phyloP scores from a whole-genome alignment of 2,113 vertebrate species.

The Seriola aureovittata region DNA sequence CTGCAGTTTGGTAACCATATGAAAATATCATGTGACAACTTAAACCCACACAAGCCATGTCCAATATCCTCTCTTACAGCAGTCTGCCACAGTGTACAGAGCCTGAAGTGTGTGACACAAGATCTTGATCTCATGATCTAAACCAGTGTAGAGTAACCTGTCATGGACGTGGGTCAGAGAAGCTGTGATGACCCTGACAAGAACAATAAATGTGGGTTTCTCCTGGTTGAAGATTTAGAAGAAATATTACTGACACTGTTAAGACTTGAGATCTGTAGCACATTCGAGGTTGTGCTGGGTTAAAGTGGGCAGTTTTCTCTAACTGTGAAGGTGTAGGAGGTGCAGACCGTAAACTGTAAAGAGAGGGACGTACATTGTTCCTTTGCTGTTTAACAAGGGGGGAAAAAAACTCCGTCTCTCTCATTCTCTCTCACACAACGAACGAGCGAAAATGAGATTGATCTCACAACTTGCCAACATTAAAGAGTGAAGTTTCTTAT shows the following conservation, averaged over 20 bases:
- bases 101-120: not conserved
- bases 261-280: constrained; percentile 42
- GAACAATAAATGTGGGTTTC: constrained; percentile 25
- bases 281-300: constrained; percentile 22
- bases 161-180: not conserved
- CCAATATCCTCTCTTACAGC: not conserved
- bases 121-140: not conserved
- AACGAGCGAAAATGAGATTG: constrained; percentile 54
- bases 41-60: not conserved
- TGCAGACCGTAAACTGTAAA: constrained; percentile 48
- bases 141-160: constrained; percentile 3
- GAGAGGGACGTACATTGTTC: constrained; percentile 22
- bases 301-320: constrained; percentile 38
- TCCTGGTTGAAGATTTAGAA: constrained; percentile 14
- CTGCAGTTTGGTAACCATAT: not conserved
- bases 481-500: constrained; percentile 86
- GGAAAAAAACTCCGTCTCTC: constrained; percentile 1
- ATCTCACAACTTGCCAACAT: constrained; percentile 60
- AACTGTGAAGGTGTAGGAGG: constrained; percentile 59
- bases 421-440: constrained; percentile 31
- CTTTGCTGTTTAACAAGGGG: constrained; percentile 39
- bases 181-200: not conserved
- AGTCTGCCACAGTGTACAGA: not conserved
- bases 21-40: not conserved
- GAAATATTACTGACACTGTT: constrained; percentile 21